Percentiles rank a stretch among this genome's conserved stretches.
phyloP scores from a whole-genome alignment of 2,888 invertebrate genomes.

The Limulus polyphemus region DNA sequence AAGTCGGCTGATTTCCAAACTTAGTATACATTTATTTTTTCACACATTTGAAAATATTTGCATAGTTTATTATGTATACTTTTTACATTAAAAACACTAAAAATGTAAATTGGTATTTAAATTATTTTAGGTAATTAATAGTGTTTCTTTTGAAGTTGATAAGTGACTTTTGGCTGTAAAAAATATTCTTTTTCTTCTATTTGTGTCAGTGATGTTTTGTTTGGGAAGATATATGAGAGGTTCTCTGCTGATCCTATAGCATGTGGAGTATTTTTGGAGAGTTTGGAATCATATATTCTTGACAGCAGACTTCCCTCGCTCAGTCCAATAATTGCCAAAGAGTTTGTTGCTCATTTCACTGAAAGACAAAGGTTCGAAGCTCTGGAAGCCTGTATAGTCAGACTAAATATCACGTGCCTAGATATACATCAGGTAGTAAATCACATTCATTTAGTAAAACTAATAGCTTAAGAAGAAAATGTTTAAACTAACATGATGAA shows the following conservation, averaged over 20 bases:
- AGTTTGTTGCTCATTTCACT: conserved; percentile 55
- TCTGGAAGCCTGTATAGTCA: conserved; percentile 56
- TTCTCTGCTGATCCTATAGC: conserved; percentile 45
- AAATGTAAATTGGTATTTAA: too few species aligned
- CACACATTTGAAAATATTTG: too few species aligned
- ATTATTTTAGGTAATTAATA: too few species aligned
- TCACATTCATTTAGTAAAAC: too few species aligned
- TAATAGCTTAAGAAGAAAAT: too few species aligned
- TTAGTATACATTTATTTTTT: too few species aligned
- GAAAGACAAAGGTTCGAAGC: conserved; percentile 44
- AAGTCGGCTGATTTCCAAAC: too few species aligned
- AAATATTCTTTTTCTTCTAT: neutral
- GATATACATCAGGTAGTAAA: conserved; percentile 56
- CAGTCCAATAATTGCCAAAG: conserved; percentile 57
- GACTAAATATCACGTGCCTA: conserved; percentile 57
- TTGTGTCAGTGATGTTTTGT: conserved; percentile 35
- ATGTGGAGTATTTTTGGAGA: conserved; percentile 52
- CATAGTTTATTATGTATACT: too few species aligned
- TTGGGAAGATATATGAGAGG: conserved; percentile 38
- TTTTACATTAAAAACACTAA: too few species aligned
- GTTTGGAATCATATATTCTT: conserved; percentile 56
- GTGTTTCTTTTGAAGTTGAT: conserved; percentile 9
- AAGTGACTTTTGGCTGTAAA: neutral
- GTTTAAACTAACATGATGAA: too few species aligned
- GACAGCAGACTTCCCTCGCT: conserved; percentile 49